phyloP scores from a whole-genome alignment of 1,140 invertebrate genomes.

The Matsumurasca onukii region DNA sequence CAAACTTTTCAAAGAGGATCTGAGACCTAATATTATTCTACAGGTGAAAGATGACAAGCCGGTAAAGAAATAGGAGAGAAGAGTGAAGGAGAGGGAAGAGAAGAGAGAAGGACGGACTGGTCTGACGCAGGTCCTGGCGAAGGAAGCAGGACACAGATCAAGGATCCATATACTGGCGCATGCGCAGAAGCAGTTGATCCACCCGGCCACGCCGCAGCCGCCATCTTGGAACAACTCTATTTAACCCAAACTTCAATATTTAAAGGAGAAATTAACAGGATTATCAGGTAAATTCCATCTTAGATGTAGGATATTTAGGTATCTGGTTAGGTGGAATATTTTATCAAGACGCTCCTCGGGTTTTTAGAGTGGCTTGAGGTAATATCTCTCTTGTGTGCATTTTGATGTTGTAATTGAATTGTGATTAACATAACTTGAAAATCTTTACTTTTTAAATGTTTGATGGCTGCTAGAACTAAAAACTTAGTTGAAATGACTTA shows the following conservation, averaged over 20 bases:
- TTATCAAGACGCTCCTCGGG: too few relatives aligned
- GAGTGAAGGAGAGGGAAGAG: neutral
- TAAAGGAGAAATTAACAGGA: neutral
- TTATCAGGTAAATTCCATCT: neutral
- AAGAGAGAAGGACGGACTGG: neutral
- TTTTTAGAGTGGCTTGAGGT: too few relatives aligned
- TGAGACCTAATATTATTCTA: neutral
- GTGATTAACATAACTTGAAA: too few relatives aligned
- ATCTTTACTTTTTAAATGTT: too few relatives aligned
- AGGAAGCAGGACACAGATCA: neutral
- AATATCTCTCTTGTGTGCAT: too few relatives aligned
- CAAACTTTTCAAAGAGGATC: constrained; percentile 13
- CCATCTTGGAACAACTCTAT: constrained; percentile 19
- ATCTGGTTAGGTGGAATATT: too few relatives aligned
- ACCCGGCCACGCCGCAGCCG: neutral
- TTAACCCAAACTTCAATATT: constrained; percentile 22
- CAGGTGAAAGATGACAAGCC: constrained; percentile 19
- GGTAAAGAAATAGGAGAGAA: too few relatives aligned
- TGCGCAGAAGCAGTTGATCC: constrained; percentile 7
- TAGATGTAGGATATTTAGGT: too few relatives aligned
- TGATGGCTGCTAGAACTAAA: too few relatives aligned
- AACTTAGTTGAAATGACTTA: too few relatives aligned
- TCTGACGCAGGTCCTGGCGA: neutral
- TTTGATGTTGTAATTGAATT: too few relatives aligned
- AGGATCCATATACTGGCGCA: constrained; percentile 13